Percentiles rank a stretch among this genome's conserved stretches.
These are phyloP conservation scores for Carapus acus DNA, from an alignment of 2,797 vertebrate species.

Conservation along the genomic window DNA sequence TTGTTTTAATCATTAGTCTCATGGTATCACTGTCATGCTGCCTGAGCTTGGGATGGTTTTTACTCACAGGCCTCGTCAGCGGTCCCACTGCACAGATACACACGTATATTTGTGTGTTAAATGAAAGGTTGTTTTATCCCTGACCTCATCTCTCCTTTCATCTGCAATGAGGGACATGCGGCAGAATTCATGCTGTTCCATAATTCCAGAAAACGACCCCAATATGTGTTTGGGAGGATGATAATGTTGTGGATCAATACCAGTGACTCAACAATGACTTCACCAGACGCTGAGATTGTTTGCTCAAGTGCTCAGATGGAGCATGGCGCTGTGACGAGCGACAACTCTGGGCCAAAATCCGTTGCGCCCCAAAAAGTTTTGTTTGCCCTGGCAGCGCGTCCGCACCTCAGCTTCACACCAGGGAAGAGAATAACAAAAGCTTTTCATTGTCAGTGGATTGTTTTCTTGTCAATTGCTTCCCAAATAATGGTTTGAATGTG, in stretches of 20 bases:
- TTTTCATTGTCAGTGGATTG: conserved; percentile 33
- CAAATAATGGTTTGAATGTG: conserved; percentile 28
- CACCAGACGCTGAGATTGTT: conserved; percentile 62
- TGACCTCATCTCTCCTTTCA: conserved; percentile 25
- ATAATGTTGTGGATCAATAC: conserved; percentile 56
- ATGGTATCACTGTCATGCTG: conserved; percentile 56
- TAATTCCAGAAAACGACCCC: conserved; percentile 6
- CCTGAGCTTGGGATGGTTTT: conserved; percentile 40
- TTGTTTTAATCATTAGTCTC: conserved; percentile 71
- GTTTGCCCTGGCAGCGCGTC: conserved; percentile 50
- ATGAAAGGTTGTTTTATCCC: conserved; percentile 23
- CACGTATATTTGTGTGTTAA: conserved; percentile 15
- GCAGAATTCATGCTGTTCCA: conserved; percentile 9
- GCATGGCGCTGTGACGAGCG: conserved; percentile 23
- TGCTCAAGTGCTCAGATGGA: conserved; percentile 52
- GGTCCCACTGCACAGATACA: conserved; percentile 30
- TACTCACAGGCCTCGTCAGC: conserved; percentile 25
- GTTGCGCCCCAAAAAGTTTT: conserved; percentile 42
- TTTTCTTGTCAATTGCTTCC: conserved; percentile 30
- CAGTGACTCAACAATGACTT: conserved; percentile 41
- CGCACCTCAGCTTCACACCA: conserved; percentile 39
- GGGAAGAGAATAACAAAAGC: conserved; percentile 53
- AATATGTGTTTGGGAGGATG: conserved; percentile 24
- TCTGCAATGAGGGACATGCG: conserved; percentile 22
- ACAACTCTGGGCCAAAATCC: conserved; percentile 36